Conservation (phyloP, 2,113 vertebrate species). For the Prunella fulvescens region DNA sequence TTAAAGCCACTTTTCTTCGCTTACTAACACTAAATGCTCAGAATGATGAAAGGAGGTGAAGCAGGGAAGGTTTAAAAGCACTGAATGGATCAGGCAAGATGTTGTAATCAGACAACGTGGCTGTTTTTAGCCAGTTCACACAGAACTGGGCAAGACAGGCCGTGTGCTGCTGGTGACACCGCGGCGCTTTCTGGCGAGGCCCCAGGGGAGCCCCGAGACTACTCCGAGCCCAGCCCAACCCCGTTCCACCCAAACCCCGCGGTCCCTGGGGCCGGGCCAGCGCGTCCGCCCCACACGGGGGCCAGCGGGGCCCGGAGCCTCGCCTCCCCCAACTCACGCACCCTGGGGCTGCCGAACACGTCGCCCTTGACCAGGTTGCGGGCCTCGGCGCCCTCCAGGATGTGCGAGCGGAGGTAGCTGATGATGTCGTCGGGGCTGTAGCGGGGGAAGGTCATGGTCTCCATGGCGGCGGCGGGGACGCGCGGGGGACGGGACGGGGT, state of each 20-base stretch:
- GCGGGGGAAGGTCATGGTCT: conserved; percentile 69
- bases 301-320: not conserved
- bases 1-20: not conserved
- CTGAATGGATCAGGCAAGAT: no score
- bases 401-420: conserved; percentile 69
- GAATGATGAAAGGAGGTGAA: fast-evolving
- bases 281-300: not conserved
- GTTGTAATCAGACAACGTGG: fast-evolving
- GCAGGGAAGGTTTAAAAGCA: not conserved
- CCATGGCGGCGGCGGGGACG: not conserved
- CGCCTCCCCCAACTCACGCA: not conserved
- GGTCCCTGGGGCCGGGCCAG: not conserved
- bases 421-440: conserved; percentile 70
- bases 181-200: not conserved
- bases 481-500: no score
- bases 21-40: no score
- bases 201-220: not conserved
- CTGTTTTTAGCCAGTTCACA: not conserved
- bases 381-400: conserved; percentile 74
- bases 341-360: conserved; percentile 72
- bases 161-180: not conserved
- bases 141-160: not conserved
- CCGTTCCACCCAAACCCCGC: not conserved
- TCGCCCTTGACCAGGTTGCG: conserved; percentile 77
- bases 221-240: fast-evolving